These are phyloP conservation scores for Xiphophorus couchianus DNA, from an alignment of 2,113 vertebrate genomes.

Conservation along the genomic window DNA sequence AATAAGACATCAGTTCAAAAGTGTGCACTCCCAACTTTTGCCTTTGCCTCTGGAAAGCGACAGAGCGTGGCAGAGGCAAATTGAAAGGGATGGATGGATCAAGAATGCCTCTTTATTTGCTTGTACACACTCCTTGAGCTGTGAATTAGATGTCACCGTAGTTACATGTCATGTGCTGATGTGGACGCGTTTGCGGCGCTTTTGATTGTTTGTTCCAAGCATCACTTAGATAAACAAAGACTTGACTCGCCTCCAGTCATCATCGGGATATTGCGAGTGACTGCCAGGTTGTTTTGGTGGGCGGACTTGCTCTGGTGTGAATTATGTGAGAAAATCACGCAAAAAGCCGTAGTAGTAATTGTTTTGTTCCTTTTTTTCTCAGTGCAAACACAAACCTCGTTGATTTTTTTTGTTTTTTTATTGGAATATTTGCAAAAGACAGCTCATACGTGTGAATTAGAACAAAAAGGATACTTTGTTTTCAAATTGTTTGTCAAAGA, in stretches of 20 bases:
- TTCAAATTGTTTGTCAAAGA: not conserved
- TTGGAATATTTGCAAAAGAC: too few relatives aligned
- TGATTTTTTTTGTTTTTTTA: too few relatives aligned
- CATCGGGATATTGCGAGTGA: conserved; percentile 42
- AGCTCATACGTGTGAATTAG: too few relatives aligned
- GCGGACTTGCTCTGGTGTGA: conserved; percentile 23
- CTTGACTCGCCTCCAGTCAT: conserved; percentile 62
- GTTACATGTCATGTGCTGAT: conserved; percentile 74
- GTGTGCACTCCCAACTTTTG: conserved; percentile 55
- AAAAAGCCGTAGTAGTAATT: not conserved
- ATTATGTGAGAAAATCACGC: not conserved
- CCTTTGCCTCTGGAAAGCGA: conserved; percentile 41
- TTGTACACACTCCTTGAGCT: conserved; percentile 77
- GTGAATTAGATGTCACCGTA: conserved; percentile 81
- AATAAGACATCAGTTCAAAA: conserved; percentile 70
- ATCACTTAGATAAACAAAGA: conserved; percentile 67
- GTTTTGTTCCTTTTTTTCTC: too few relatives aligned
- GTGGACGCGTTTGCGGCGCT: conserved; percentile 52
- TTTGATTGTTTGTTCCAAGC: conserved; percentile 78
- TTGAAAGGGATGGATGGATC: conserved; percentile 68
- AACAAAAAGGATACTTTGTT: not conserved
- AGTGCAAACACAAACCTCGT: too few relatives aligned
- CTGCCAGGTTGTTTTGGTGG: conserved; percentile 61
- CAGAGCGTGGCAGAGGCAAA: conserved; percentile 74
- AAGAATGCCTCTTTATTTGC: conserved; percentile 79